A percentile compares a stretch with the other conserved stretches of the same genome.
Evolutionary conservation across 2,113 vertebrate genomes (phyloP).

Genomic region (Lophochroa leadbeateri): DNA sequence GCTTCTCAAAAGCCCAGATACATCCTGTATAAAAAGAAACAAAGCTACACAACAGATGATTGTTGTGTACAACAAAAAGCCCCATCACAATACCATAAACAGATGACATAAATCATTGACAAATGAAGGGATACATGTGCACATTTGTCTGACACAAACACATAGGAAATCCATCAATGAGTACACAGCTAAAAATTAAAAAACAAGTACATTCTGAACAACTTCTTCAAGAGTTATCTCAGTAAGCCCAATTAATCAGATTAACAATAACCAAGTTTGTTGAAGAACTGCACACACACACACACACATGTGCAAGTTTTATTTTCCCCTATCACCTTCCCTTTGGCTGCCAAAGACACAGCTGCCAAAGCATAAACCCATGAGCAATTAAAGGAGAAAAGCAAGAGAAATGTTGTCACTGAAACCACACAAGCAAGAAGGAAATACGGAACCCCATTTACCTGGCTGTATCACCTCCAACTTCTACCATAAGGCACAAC

Average conservation of each 20-base stretch:
- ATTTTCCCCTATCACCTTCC: background rate
- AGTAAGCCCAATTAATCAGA: background rate
- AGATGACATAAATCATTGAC: background rate
- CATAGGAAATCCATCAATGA: background rate
- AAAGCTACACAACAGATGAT: background rate
- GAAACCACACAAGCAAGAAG: background rate
- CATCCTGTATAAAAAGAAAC: background rate
- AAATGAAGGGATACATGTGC: background rate
- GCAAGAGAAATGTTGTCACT: background rate
- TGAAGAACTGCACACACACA: background rate
- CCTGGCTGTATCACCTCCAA: background rate
- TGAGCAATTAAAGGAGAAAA: background rate
- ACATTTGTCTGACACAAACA: background rate
- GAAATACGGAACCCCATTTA: background rate
- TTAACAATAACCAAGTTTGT: background rate
- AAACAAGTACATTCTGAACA: background rate
- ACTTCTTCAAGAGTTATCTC: background rate
- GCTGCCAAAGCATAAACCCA: background rate
- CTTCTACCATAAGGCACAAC: background rate
- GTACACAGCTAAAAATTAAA: background rate
- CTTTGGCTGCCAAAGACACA: background rate
- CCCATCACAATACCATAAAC: background rate
- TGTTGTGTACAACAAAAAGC: background rate
- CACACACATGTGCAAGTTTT: background rate
- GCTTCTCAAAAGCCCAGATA: background rate